Conservation (phyloP, 2,888 invertebrate genomes). For the Coenonympha arcania region DNA sequence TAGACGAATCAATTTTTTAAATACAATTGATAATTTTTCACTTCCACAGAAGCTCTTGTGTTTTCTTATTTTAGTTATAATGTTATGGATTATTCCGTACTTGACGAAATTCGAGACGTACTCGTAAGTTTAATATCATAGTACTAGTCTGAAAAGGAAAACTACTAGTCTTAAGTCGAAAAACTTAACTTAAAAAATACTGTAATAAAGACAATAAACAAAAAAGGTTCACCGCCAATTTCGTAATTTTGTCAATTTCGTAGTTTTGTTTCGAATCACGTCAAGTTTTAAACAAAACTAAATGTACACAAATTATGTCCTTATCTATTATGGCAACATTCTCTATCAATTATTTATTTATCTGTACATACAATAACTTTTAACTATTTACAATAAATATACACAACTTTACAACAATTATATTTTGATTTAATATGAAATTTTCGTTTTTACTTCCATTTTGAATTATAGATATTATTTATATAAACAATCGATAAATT, state of each 20-base stretch:
- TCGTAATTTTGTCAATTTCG: too few species aligned
- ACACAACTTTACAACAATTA: constrained; percentile 17
- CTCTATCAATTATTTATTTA: constrained; percentile 20
- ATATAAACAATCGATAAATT: constrained; percentile 12
- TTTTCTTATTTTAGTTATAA: constrained; percentile 13
- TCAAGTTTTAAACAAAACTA: background rate
- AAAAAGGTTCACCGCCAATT: too few species aligned
- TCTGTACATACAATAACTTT: constrained; percentile 17
- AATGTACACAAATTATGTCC: constrained; percentile 10
- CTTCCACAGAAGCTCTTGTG: constrained; percentile 15
- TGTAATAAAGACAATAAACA: too few species aligned
- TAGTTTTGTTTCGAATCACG: background rate
- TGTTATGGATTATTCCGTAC: background rate
- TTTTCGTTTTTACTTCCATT: constrained; percentile 8
- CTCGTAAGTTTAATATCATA: too few species aligned
- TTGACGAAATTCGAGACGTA: background rate
- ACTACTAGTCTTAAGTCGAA: too few species aligned
- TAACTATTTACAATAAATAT: constrained; percentile 17
- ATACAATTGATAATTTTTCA: constrained; percentile 7
- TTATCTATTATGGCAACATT: constrained; percentile 30
- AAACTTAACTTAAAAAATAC: too few species aligned
- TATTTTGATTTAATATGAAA: constrained; percentile 10
- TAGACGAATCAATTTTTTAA: constrained; percentile 6
- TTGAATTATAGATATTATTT: constrained; percentile 5
- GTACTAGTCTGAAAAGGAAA: too few species aligned